phyloP scores from a whole-genome alignment of 2,113 vertebrate species.

The Stictonetta naevosa region DNA sequence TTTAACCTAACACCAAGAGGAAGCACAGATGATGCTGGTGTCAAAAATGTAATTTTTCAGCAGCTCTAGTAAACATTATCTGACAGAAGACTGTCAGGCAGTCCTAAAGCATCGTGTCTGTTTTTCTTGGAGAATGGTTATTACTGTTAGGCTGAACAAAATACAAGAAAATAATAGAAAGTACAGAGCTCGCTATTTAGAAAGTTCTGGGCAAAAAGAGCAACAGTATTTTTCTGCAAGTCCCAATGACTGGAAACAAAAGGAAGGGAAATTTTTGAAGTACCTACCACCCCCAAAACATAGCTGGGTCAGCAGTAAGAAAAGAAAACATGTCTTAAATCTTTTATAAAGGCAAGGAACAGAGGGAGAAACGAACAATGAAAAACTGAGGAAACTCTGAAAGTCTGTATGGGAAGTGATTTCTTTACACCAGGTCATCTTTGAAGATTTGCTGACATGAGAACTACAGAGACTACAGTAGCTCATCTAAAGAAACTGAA shows the following conservation, averaged over 20 bases:
- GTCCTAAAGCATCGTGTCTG: not conserved
- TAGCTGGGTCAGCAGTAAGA: not conserved
- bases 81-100: not conserved
- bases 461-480: not conserved
- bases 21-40: not conserved
- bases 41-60: not conserved
- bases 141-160: not conserved
- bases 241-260: not conserved
- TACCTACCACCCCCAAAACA: not conserved
- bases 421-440: not conserved
- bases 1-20: not conserved
- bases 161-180: not conserved
- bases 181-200: not conserved
- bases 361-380: not conserved
- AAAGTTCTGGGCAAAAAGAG: not conserved
- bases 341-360: not conserved
- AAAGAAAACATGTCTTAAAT: not conserved
- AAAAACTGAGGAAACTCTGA: not conserved
- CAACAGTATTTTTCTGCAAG: not conserved
- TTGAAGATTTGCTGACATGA: not conserved
- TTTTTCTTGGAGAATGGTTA: not conserved
- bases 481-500: not conserved
- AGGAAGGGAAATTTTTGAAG: not conserved
- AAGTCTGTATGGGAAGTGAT: not conserved
- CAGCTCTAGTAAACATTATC: not conserved